These are phyloP conservation scores for Drosophila mulleri DNA, from an alignment of 2,888 invertebrate species.

Conservation along the genomic window DNA sequence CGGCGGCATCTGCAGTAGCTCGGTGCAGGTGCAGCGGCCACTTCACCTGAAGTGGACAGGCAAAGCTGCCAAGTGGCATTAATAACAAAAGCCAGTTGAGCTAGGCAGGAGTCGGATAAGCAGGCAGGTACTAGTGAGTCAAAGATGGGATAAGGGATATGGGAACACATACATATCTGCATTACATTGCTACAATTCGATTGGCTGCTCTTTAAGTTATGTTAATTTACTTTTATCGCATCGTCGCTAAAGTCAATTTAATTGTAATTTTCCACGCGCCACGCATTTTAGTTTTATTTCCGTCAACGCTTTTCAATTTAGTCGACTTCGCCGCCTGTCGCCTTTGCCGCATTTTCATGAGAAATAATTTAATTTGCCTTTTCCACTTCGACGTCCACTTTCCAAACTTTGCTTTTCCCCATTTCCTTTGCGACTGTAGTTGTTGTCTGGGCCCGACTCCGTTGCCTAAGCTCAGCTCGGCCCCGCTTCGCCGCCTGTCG, in stretches of 20 bases:
- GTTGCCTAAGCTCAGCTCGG: neutral
- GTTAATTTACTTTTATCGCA: slow-evolving; percentile 83
- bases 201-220: slow-evolving; percentile 76
- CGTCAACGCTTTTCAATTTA: slow-evolving; percentile 66
- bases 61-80: slow-evolving; percentile 69
- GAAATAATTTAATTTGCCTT: slow-evolving; percentile 80
- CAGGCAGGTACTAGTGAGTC: slow-evolving; percentile 19
- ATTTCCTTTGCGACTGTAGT: slow-evolving; percentile 61
- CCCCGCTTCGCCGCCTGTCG: neutral
- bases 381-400: slow-evolving; percentile 77
- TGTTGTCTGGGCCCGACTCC: slow-evolving; percentile 43
- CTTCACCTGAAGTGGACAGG: slow-evolving; percentile 65
- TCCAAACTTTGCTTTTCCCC: slow-evolving; percentile 70
- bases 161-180: neutral
- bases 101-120: slow-evolving; percentile 30
- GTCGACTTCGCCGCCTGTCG: slow-evolving; percentile 31
- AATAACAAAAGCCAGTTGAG: slow-evolving; percentile 63
- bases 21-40: slow-evolving; percentile 55
- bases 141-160: slow-evolving; percentile 29
- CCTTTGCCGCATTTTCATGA: slow-evolving; percentile 62
- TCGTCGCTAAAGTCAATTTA: slow-evolving; percentile 76
- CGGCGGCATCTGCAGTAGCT: slow-evolving; percentile 18
- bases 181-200: slow-evolving; percentile 35
- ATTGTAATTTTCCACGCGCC: slow-evolving; percentile 79
- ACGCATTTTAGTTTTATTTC: slow-evolving; percentile 70